Evolutionary conservation across 37 sponge, comb jelly and placozoan species (phyloP), one percentile per base, ranked within the genome.

Genomic region (Petrosia ficiformis): DNA sequence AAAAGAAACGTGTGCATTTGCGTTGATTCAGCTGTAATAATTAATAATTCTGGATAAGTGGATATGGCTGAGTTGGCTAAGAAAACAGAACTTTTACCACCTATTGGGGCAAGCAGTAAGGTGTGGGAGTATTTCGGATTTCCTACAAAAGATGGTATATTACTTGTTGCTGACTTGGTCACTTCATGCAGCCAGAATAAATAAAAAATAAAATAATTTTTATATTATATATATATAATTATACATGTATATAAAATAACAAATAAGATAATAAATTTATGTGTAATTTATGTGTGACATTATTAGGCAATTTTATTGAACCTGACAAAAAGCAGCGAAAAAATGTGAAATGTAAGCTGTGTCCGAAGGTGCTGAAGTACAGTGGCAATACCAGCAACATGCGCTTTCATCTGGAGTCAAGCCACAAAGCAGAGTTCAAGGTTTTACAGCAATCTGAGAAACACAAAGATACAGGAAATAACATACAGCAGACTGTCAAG

Each of bases 281-380:
- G n/a, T n/a, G n/a, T n/a, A n/a, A n/a, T n/a, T n/a, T n/a, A n/a
- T n/a, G n/a, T n/a, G n/a, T n/a, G n/a, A n/a, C n/a, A n/a, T n/a
- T n/a, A n/a, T n/a, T 61, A 61, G 63, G 63, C 28, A 59, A 59
- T 22, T 25, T 80, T 28, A 34, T 57, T 43, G 70, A 75, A 28
- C 70, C 73, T 2, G 71, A 73, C n/a, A 66, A 44, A 35, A 65
- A 74, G 44, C 44, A 38, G 57, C 48, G 65, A 56, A 65, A 57
- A 29, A 37, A 4, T 37, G 72, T 71, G 21, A 36, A 42, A 43
- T 71, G 72, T 19, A 71, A 71, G 19, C 48, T 71, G 10, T 71
- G 72, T 11, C 48, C 72, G 43, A 71, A 71, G 25, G 72, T 71
- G 72, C 44, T 71, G n/a, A 71, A 71, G 72, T 71, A 71, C 19